Conservation (phyloP, 2,113 vertebrate genomes). For the Dasyurus viverrinus region DNA sequence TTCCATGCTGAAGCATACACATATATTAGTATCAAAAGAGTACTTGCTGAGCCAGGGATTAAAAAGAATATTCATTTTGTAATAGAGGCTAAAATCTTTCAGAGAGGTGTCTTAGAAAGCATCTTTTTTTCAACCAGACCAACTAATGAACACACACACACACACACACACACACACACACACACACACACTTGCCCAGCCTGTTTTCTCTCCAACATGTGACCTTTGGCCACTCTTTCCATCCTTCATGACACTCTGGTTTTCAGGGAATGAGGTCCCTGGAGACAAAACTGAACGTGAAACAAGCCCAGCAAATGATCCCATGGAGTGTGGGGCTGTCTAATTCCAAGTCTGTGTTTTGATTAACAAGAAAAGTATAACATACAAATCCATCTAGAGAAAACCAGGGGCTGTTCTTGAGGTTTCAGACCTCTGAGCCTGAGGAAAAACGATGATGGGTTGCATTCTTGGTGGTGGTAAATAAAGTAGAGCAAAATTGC, state of each 20-base stretch:
- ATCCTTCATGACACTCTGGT: neutral
- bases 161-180: neutral
- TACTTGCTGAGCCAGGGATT: neutral
- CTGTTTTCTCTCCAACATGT: slow-evolving; percentile 1
- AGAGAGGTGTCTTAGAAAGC: slow-evolving; percentile 11
- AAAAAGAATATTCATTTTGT: slow-evolving; percentile 24
- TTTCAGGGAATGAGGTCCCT: slow-evolving; percentile 40
- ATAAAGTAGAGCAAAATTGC: slow-evolving; percentile 72
- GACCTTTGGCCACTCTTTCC: slow-evolving; percentile 2
- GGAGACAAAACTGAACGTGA: slow-evolving; percentile 49
- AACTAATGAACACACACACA: slow-evolving; percentile 40
- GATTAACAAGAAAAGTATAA: slow-evolving; percentile 23
- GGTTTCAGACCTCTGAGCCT: slow-evolving; percentile 41
- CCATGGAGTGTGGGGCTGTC: slow-evolving; percentile 45
- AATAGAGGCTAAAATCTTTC: neutral
- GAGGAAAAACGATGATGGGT: slow-evolving; percentile 56
- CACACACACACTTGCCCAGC: neutral
- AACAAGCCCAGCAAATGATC: slow-evolving; percentile 8
- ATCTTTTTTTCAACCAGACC: slow-evolving; percentile 10
- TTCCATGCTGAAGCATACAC: slow-evolving; percentile 8
- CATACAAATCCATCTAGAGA: neutral
- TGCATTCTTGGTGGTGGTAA: slow-evolving; percentile 63
- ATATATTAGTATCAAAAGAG: slow-evolving; percentile 34
- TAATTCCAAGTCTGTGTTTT: slow-evolving; percentile 45
- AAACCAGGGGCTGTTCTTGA: slow-evolving; percentile 2